Base-by-base conservation (phyloP, 2,888 invertebrate species). In the Tromatobia lineatoria region DNA sequence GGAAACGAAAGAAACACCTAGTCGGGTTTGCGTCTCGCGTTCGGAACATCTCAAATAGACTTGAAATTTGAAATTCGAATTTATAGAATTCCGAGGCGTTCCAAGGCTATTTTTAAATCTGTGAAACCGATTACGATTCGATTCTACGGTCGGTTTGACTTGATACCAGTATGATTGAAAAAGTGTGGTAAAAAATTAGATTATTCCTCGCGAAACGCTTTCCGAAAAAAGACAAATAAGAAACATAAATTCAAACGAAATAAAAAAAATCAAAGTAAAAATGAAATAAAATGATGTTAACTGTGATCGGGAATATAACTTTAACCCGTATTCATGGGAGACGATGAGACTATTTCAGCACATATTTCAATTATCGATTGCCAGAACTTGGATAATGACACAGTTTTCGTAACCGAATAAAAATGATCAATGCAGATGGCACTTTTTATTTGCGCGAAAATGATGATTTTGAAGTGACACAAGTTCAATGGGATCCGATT, bases 181-280 rank as follows among this genome's bases (percentile, higher is more conserved):
- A 57, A 34, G 7, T 47, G 57, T 80, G 38, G 25, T 29, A 15
- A 64, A 59, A 50, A 59, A 50, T 52, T 23, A 10, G 47, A 75
- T 29, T 20, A 50, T 20, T 67, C 15, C 25, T 7, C 57, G 54
- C 67, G 38, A 47, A 47, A 78, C 69, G 54, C 54, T 64, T 77
- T 64, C 34, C 71, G 67, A 80, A 73, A 64, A 78, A 69, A n/a
- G 42, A 76, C 25, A 42, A 45, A 66, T 57, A 80, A 82, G 38
- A 69, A 75, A 80, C 59, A 25, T 23, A 54, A 47, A 84, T 81
- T 25, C 34, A 69, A 84, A 80, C 67, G 47, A 77, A 78, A 50
- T 54, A 50, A n/a, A 18, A 61, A 71, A 64, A 76, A 61, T 18
- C 71, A 80, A 80, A 61, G 34, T 66, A 79, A 25, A 52, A 73